Percentiles rank a stretch among this genome's conserved stretches.
Conservation (phyloP, 2,888 invertebrate species). For the Eurois occulta region DNA sequence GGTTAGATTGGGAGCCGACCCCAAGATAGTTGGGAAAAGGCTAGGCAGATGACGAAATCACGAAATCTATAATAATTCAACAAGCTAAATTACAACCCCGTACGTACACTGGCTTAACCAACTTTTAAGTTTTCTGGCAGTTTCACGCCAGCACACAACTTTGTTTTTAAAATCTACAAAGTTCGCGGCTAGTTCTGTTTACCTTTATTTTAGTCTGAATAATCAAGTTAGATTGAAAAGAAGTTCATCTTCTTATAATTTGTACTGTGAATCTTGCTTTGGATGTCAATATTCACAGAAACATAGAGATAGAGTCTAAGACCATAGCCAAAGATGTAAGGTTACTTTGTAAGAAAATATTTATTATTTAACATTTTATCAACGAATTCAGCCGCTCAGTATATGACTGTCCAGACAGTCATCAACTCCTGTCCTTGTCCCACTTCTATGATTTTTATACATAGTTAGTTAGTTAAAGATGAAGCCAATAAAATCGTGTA, state of each 20-base stretch:
- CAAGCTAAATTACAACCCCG: conserved; percentile 56
- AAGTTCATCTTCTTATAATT: conserved; percentile 44
- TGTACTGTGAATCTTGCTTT: conserved; percentile 2
- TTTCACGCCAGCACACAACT: conserved; percentile 77
- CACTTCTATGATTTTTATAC: too few species aligned
- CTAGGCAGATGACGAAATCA: too few species aligned
- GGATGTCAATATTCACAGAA: neutral
- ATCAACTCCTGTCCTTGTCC: too few species aligned
- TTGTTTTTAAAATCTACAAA: conserved; percentile 80
- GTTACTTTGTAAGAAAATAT: too few species aligned
- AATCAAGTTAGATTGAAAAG: conserved; percentile 61
- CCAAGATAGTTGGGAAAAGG: too few species aligned
- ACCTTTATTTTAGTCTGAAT: conserved; percentile 65
- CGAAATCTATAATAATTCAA: neutral
- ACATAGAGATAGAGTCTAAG: neutral
- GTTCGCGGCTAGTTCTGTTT: conserved; percentile 73
- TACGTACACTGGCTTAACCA: conserved; percentile 71
- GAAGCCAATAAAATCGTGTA: neutral
- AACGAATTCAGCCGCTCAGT: too few species aligned
- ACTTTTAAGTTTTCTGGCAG: conserved; percentile 78
- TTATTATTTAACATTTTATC: too few species aligned
- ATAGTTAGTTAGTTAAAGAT: neutral
- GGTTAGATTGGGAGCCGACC: too few species aligned
- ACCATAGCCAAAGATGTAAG: neutral
- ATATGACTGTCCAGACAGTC: too few species aligned